Conservation (phyloP, 1,140 invertebrate genomes). For the Euglossa dilemma region DNA sequence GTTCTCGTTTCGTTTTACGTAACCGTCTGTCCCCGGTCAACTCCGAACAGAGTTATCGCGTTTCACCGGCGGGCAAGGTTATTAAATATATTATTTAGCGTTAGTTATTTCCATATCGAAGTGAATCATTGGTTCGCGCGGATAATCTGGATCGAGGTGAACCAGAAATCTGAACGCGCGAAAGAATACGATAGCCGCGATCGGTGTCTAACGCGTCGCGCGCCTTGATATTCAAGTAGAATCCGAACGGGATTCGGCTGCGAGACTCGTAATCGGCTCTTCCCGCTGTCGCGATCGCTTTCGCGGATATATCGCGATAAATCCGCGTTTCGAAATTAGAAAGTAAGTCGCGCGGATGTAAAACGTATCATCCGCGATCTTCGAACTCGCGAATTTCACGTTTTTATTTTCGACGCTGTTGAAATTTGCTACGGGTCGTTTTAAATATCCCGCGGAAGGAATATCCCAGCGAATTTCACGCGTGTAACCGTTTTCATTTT, state of each 20-base stretch:
- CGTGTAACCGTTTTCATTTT: too few relatives aligned
- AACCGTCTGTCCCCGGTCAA: not conserved
- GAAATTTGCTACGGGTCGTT: too few relatives aligned
- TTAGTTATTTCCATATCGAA: constrained; percentile 31
- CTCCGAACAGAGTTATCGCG: not conserved
- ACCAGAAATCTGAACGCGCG: constrained; percentile 40
- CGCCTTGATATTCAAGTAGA: not conserved
- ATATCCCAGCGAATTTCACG: too few relatives aligned
- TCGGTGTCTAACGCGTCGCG: constrained; percentile 10
- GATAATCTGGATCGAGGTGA: constrained; percentile 46
- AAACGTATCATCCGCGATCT: not conserved
- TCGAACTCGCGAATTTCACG: constrained; percentile 9
- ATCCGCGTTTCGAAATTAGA: not conserved
- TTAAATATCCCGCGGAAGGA: too few relatives aligned
- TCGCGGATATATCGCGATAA: not conserved
- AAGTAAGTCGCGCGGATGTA: not conserved
- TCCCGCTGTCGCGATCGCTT: too few relatives aligned
- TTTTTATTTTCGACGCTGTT: too few relatives aligned
- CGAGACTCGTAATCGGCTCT: not conserved
- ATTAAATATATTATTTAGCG: constrained; percentile 39
- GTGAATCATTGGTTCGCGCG: constrained; percentile 25
- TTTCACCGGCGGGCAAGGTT: constrained; percentile 19
- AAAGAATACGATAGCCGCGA: constrained; percentile 39
- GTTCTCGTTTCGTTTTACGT: constrained; percentile 19
- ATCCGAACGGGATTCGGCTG: not conserved